Conservation (phyloP, 2,888 invertebrate species). For the Agrenia bidenticulata region DNA sequence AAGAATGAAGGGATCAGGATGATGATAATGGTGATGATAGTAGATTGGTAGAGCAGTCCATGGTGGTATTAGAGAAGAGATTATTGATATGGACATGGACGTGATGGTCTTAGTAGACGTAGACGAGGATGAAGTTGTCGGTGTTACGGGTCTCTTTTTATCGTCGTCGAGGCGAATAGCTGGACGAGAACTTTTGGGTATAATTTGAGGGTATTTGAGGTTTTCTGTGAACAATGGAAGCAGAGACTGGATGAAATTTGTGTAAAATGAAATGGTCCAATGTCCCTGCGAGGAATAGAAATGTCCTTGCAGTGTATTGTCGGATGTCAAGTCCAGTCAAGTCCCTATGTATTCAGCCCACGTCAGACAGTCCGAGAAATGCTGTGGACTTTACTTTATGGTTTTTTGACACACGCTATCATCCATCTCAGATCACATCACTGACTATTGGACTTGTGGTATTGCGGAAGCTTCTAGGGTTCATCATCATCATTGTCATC, state of each 20-base stretch:
- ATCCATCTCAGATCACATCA: conserved; percentile 24
- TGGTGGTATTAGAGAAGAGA: too few species aligned
- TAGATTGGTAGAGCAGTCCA: too few species aligned
- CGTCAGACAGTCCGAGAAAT: conserved; percentile 13
- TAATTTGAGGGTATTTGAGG: conserved; percentile 20
- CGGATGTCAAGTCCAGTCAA: neutral
- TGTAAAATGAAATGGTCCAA: conserved; percentile 10
- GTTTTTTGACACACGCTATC: conserved; percentile 36
- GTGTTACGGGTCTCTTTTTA: too few species aligned
- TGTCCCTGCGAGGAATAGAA: conserved; percentile 16
- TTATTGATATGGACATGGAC: too few species aligned
- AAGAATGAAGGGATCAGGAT: too few species aligned
- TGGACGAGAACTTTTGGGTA: conserved; percentile 14
- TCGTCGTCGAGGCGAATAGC: neutral
- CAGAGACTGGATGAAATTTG: conserved; percentile 10
- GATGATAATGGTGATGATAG: too few species aligned
- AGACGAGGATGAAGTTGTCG: too few species aligned
- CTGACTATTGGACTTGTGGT: neutral
- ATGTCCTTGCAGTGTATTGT: neutral
- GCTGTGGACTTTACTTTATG: conserved; percentile 7
- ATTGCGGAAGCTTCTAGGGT: conserved; percentile 5
- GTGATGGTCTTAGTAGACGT: too few species aligned
- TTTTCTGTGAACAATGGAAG: conserved; percentile 13
- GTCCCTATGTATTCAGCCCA: conserved; percentile 5
- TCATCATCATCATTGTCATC: conserved; percentile 23